Conservation (phyloP, 2,888 invertebrate species). For the Bhutanitis thaidina region DNA sequence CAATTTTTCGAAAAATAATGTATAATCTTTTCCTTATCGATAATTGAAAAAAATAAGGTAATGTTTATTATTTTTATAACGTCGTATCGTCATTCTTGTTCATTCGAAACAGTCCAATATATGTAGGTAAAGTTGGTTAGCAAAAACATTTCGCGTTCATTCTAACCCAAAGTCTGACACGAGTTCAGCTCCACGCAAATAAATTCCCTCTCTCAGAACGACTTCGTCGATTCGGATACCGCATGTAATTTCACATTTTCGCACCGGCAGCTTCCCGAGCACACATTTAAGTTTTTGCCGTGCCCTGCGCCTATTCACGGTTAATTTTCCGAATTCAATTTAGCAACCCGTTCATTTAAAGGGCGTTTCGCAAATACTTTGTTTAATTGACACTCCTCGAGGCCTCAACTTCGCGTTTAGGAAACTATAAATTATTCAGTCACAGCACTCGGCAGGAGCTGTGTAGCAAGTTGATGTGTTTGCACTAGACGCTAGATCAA, state of each 20-base stretch:
- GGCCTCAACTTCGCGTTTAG: conserved; percentile 42
- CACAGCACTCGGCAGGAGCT: conserved; percentile 35
- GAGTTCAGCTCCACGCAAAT: conserved; percentile 59
- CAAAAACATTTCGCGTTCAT: no score
- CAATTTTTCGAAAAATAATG: no score
- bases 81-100: no score
- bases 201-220: conserved; percentile 56
- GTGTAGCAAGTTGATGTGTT: conserved; percentile 40
- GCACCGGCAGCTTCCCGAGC: conserved; percentile 52
- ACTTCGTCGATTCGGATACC: conserved; percentile 53
- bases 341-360: conserved; percentile 58
- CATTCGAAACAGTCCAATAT: no score
- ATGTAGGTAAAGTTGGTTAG: no score
- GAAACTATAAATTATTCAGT: conserved; percentile 56
- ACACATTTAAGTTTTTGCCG: conserved; percentile 70
- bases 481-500: conserved; percentile 40
- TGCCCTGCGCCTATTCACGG: conserved; percentile 50
- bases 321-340: conserved; percentile 69
- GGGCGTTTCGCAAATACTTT: conserved; percentile 59
- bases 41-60: no score
- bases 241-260: conserved; percentile 66
- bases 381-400: conserved; percentile 59
- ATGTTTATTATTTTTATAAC: conserved; percentile 19
- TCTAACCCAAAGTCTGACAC: conserved; percentile 31
- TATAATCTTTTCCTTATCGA: no score